phyloP scores from a whole-genome alignment of 2,113 vertebrate genomes.

The Varanus komodoensis region DNA sequence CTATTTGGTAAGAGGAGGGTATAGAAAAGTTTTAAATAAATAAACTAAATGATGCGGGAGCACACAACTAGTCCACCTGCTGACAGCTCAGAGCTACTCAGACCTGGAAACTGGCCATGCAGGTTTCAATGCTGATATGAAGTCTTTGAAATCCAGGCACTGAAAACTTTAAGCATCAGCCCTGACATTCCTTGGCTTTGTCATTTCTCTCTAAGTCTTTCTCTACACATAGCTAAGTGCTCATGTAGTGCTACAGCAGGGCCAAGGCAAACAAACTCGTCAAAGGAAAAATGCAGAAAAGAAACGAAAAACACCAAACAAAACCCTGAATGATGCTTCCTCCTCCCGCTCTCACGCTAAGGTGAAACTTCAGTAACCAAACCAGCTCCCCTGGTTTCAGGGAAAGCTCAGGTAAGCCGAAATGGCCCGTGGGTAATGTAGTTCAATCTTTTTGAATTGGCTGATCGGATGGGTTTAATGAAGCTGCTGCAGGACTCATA shows the following conservation, averaged over 20 bases:
- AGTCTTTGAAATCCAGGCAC: conserved; percentile 9
- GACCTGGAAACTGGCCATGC: conserved; percentile 58
- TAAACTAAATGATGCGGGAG: too few species aligned
- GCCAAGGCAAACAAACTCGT: not conserved
- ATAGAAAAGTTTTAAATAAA: too few species aligned
- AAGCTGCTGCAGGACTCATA: conserved; percentile 59
- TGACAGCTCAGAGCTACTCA: conserved; percentile 48
- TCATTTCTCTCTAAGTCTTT: not conserved
- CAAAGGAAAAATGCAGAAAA: not conserved
- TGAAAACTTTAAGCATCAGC: conserved; percentile 14
- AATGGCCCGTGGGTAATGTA: conserved; percentile 76
- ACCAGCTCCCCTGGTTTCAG: conserved; percentile 71
- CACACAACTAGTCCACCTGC: conserved; percentile 41
- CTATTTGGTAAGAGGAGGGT: too few species aligned
- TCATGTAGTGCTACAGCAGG: not conserved
- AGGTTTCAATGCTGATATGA: conserved; percentile 50
- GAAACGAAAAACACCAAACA: not conserved
- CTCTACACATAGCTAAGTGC: not conserved
- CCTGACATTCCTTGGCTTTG: not conserved
- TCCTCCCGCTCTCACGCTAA: conserved; percentile 31
- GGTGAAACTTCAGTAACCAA: conserved; percentile 66
- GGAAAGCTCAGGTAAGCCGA: conserved; percentile 47
- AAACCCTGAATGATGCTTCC: not conserved
- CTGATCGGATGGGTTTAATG: not conserved
- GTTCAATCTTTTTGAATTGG: conserved; percentile 44